Conservation (phyloP, 2,888 invertebrate species). For the Pseudeuparius sepicola region DNA sequence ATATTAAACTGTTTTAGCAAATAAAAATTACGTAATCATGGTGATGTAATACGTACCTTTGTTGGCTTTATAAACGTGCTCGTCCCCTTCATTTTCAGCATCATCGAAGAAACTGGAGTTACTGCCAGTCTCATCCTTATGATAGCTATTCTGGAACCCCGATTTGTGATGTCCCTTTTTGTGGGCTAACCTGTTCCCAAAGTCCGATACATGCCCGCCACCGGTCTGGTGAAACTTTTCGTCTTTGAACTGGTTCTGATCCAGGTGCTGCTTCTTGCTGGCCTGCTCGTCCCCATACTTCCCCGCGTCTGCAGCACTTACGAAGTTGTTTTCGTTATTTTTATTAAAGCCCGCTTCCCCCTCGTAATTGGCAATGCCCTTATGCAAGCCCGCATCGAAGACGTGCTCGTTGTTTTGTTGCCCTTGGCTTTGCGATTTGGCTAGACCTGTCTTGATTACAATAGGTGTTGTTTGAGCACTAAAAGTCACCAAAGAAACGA, state of each 20-base stretch:
- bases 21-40: too few relatives aligned
- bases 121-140: slow-evolving; percentile 60
- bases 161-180: slow-evolving; percentile 61
- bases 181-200: slow-evolving; percentile 39
- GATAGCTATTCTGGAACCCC: slow-evolving; percentile 59
- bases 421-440: too few relatives aligned
- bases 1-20: too few relatives aligned
- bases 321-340: slow-evolving; percentile 30
- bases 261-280: slow-evolving; percentile 30
- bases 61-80: slow-evolving; percentile 32
- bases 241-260: slow-evolving; percentile 30
- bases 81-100: slow-evolving; percentile 40
- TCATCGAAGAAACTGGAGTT: slow-evolving; percentile 62
- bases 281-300: slow-evolving; percentile 29
- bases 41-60: too few relatives aligned
- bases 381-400: too few relatives aligned
- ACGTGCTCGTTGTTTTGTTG: too few relatives aligned
- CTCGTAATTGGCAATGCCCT: slow-evolving; percentile 31
- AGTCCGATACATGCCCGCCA: slow-evolving; percentile 29
- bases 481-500: too few relatives aligned
- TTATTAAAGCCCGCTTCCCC: slow-evolving; percentile 34
- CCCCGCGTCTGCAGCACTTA: slow-evolving; percentile 30
- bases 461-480: too few relatives aligned
- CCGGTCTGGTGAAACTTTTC: slow-evolving; percentile 31
- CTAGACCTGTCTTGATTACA: too few relatives aligned